Base-by-base conservation (phyloP, 2,797 vertebrate genomes). In the Discoglossus pictus region DNA sequence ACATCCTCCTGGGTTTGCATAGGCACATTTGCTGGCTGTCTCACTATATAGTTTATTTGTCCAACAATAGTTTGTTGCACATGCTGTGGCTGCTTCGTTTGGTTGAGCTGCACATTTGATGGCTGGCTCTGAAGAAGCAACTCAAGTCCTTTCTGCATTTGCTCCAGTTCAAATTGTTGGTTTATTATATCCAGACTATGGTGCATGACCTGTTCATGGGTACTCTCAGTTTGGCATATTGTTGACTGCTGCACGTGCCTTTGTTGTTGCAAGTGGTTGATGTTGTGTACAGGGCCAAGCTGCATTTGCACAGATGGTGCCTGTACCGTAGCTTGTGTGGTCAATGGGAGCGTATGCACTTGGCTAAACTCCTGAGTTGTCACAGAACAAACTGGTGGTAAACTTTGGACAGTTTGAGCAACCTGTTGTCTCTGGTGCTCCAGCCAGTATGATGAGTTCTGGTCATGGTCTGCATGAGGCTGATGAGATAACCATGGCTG, bases 91-190 rank as follows among this genome's bases (percentile, higher is more conserved):
- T 86, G 86, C 60, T 86, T 87, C 74, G 86, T 72, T 73, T 83
- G 83, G 69, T 78, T 88, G 61, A 86, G 74, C 24, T 93, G 92
- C 48, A 82, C 76, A 54, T 83, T 90, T n/a, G 82, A 75, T 27
- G 85, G 86, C 31, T 89, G 89, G 31, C 87, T 85, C 75, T 90
- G 87, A 15, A 91, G 82, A 17, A 91, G 88, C 7, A 88, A 85
- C 38, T 90, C 88, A 61, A 90, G 72, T 38, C 89, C 86, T 74
- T 89, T 88, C 51, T 90, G 88, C 86, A 89, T 90, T 71, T 90
- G 88, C 53, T 91, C 88, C 76, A 90, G 77, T 65, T 91, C 88
- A 48, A 90, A 76, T 42, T 88, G 88, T 65, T 89, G 88, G 69
- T 91, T 83, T 80, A 89, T 85, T 66, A 90, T 75, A 65, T 88